Evolutionary conservation across 2,113 vertebrate species (phyloP).

Genomic region (Rhagologus leucostigma): DNA sequence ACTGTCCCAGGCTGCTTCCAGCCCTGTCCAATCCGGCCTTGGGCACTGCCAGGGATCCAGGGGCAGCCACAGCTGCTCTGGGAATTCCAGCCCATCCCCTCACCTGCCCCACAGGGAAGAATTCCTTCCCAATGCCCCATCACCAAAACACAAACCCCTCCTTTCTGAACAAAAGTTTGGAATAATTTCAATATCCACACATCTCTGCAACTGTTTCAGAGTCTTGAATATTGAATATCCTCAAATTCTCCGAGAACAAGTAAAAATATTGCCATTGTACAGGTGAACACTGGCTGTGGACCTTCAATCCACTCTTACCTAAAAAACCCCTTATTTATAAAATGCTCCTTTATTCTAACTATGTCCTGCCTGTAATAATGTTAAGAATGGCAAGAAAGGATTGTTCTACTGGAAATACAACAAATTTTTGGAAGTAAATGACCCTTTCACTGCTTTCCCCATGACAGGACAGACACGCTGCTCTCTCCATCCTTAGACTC

Average conservation of each 20-base stretch:
- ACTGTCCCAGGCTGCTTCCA: neutral
- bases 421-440: neutral
- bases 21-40: neutral
- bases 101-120: fast-evolving
- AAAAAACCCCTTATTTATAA: neutral
- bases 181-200: neutral
- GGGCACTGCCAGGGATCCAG: neutral
- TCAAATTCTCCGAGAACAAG: neutral
- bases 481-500: neutral
- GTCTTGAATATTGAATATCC: neutral
- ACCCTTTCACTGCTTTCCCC: neutral
- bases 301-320: neutral
- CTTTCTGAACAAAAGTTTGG: neutral
- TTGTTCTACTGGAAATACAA: neutral
- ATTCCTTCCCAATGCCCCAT: neutral
- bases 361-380: neutral
- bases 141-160: neutral
- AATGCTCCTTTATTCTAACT: neutral
- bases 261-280: neutral
- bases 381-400: neutral
- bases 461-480: neutral
- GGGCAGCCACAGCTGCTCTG: neutral
- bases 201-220: neutral
- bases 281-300: neutral
- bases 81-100: neutral